Evolutionary conservation across 1,140 invertebrate species (phyloP).

Genomic region (Drosophila pallidifrons): DNA sequence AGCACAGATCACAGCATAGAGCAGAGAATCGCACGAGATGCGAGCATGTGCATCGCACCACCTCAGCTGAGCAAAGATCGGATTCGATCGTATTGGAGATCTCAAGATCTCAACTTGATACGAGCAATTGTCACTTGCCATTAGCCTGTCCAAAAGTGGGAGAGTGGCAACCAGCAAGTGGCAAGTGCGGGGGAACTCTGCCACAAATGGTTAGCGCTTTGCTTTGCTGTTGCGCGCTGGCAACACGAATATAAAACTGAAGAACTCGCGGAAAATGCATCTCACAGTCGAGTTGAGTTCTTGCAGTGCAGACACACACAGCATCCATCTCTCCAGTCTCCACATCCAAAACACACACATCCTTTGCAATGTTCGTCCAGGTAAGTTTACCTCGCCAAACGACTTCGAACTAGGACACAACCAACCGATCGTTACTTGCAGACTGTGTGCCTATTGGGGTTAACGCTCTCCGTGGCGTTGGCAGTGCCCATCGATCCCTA

Average conservation of each 20-base stretch:
- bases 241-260: constrained; percentile 74
- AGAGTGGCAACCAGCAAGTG: constrained; percentile 38
- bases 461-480: constrained; percentile 59
- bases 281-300: constrained; percentile 81
- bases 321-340: constrained; percentile 15
- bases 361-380: constrained; percentile 63
- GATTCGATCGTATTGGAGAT: constrained; percentile 21
- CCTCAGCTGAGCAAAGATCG: not conserved
- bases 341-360: constrained; percentile 29
- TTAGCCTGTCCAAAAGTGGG: too few relatives aligned
- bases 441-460: constrained; percentile 66
- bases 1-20: not conserved
- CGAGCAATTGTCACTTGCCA: constrained; percentile 65
- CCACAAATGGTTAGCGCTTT: constrained; percentile 20
- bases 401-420: not conserved
- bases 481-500: constrained; percentile 69
- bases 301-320: constrained; percentile 67
- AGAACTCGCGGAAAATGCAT: constrained; percentile 70
- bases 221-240: constrained; percentile 1
- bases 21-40: not conserved
- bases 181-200: constrained; percentile 5
- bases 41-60: constrained; percentile 45
- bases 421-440: not conserved
- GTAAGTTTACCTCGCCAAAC: constrained; percentile 32
- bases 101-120: constrained; percentile 14